Percentiles rank a stretch among this genome's conserved stretches.
Conservation (phyloP, 1,140 invertebrate species). For the Thaumetopoea pityocampa region DNA sequence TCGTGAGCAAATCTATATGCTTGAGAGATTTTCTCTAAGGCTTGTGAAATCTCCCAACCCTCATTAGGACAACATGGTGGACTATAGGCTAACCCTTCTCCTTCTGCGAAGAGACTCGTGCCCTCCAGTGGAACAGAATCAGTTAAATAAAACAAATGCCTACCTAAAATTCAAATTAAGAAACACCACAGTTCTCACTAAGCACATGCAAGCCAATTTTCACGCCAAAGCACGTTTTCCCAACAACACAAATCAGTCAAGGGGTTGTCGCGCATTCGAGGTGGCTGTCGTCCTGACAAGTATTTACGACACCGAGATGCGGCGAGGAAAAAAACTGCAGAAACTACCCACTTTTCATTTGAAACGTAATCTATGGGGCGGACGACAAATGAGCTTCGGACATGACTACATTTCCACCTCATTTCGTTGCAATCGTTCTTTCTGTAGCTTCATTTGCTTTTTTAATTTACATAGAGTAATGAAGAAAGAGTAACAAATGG, state of each 20-base stretch:
- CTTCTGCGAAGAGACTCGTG: too few relatives aligned
- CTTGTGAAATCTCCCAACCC: too few relatives aligned
- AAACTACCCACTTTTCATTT: constrained; percentile 64
- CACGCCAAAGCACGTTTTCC: constrained; percentile 8
- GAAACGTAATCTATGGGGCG: constrained; percentile 51
- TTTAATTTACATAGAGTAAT: constrained; percentile 2
- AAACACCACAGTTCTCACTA: neutral
- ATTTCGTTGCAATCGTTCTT: constrained; percentile 29
- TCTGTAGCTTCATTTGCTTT: constrained; percentile 26
- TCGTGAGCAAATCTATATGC: too few relatives aligned
- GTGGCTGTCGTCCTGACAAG: constrained; percentile 36
- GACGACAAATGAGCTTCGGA: constrained; percentile 58
- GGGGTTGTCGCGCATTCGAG: constrained; percentile 33
- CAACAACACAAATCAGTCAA: constrained; percentile 50
- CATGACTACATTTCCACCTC: constrained; percentile 41
- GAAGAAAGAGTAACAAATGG: too few relatives aligned
- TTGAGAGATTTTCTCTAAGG: too few relatives aligned
- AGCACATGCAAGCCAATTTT: constrained; percentile 3
- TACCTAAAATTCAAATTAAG: too few relatives aligned
- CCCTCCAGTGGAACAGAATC: too few relatives aligned
- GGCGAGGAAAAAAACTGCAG: constrained; percentile 40
- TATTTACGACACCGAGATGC: constrained; percentile 46
- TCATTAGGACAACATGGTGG: too few relatives aligned
- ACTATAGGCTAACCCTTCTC: too few relatives aligned
- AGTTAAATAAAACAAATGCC: too few relatives aligned